Evolutionary conservation across 2,113 vertebrate species (phyloP), one percentile per base, ranked within the genome.

Genomic region (Elachura formosa): DNA sequence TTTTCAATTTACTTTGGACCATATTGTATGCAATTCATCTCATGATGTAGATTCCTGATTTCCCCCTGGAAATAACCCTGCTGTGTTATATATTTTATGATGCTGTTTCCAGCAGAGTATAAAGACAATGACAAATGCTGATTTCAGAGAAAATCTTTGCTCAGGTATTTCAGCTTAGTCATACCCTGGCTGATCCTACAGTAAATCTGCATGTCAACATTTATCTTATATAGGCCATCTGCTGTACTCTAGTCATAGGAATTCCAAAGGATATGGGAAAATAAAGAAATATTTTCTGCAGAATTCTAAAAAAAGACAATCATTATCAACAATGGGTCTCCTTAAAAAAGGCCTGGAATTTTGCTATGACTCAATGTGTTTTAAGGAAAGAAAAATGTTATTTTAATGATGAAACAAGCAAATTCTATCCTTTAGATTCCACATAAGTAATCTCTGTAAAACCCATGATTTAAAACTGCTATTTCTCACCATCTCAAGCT

Each of bases 371-470:
- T 93, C 36, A 17, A 4, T 41, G 45, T 14, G 17, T 84, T 94
- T 84, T 75, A 93, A 90, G 63, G 75, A 64, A 91, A 87, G 67
- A 69, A 83, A 95, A 91, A 88, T 36, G 40, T 80, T 69, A n/a
- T 86, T 95, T 83, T 81, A 79, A 67, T 1, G 3, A 12, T 3
- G 28, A 84, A 75, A 56, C 73, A 67, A 77, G 62, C 67, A 76
- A 84, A 88, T 92, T 71, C 59, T 62, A 24, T 48, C 17, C 4
- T 74, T 84, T 36, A 40, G 49, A 81, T 63, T 84, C 72, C 67
- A 46, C 38, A 46, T 59, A 22, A 18, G 55, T 41, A 77, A 74
- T 67, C 15, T 41, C 79, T 92, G 26, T 58, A 80, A 88, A 88
- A 84, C 55, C 49, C 52, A 40, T 76, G 74, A 79, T 90, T 93